Evolutionary conservation across 2,797 vertebrate genomes (phyloP).

Genomic region (Melanotaenia pygmaea): DNA sequence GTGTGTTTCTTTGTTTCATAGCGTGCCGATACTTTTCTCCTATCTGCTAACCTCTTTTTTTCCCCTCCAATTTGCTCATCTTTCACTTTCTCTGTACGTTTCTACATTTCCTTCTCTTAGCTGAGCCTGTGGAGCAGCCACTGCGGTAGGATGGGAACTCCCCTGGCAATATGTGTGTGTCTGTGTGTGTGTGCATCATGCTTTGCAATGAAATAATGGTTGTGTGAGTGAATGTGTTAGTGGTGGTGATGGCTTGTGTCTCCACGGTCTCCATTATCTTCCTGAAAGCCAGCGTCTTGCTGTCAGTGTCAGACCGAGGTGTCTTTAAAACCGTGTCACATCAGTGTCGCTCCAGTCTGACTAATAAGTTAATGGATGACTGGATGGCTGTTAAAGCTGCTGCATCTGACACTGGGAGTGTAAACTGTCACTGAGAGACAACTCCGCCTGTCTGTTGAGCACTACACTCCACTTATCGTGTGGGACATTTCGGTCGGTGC

Average conservation of each 20-base stretch:
- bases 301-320: slow-evolving; percentile 59
- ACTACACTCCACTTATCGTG: slow-evolving; percentile 33
- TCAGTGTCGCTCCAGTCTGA: slow-evolving; percentile 40
- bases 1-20: slow-evolving; percentile 61
- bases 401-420: slow-evolving; percentile 44
- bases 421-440: slow-evolving; percentile 51
- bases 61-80: slow-evolving; percentile 70
- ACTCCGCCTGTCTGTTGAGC: slow-evolving; percentile 27
- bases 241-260: slow-evolving; percentile 63
- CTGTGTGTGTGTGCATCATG: slow-evolving; percentile 44
- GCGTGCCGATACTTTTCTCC: slow-evolving; percentile 58
- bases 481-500: slow-evolving; percentile 1
- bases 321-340: slow-evolving; percentile 43
- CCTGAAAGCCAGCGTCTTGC: slow-evolving; percentile 42
- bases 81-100: slow-evolving; percentile 82
- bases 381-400: slow-evolving; percentile 42
- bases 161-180: slow-evolving; percentile 72
- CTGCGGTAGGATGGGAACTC: slow-evolving; percentile 87
- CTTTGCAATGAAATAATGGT: slow-evolving; percentile 48
- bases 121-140: slow-evolving; percentile 87
- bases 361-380: slow-evolving; percentile 55
- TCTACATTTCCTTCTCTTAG: slow-evolving; percentile 84
- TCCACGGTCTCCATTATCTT: slow-evolving; percentile 50
- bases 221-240: slow-evolving; percentile 32
- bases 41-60: slow-evolving; percentile 69